A percentile compares a stretch with the other conserved stretches of the same genome.
Conservation (phyloP, 2,113 vertebrate genomes). For the Aegithalos caudatus region DNA sequence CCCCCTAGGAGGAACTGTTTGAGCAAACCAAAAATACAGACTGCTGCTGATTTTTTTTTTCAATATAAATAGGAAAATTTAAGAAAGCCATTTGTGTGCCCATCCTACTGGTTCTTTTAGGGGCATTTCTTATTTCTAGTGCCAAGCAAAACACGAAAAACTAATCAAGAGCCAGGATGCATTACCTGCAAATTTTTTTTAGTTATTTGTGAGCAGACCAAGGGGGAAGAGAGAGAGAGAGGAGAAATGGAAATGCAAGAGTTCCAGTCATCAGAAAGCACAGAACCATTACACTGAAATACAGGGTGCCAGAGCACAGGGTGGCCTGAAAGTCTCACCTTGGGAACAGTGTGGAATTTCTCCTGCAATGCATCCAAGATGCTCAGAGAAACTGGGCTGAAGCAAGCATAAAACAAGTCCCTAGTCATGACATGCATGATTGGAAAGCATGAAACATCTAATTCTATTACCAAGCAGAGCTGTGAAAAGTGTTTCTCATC, state of each 20-base stretch:
- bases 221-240: background rate
- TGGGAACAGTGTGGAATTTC: background rate
- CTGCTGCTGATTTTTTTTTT: background rate
- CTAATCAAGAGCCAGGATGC: background rate
- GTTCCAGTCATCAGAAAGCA: background rate
- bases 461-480: background rate
- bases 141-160: background rate
- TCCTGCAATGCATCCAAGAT: background rate
- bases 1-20: background rate
- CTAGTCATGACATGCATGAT: background rate
- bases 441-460: background rate
- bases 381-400: background rate
- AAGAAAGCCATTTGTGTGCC: background rate
- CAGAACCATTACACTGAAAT: background rate
- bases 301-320: background rate
- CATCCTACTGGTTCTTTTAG: background rate
- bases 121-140: background rate
- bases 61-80: background rate
- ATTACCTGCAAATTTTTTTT: background rate
- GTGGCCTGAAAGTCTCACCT: background rate
- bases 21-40: background rate
- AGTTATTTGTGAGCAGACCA: background rate
- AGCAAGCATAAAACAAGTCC: background rate
- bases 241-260: background rate
- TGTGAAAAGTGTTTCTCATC: background rate